Base-by-base conservation (phyloP, 35 echinoderm and acorn worm genomes). In the Diadema setosum region DNA sequence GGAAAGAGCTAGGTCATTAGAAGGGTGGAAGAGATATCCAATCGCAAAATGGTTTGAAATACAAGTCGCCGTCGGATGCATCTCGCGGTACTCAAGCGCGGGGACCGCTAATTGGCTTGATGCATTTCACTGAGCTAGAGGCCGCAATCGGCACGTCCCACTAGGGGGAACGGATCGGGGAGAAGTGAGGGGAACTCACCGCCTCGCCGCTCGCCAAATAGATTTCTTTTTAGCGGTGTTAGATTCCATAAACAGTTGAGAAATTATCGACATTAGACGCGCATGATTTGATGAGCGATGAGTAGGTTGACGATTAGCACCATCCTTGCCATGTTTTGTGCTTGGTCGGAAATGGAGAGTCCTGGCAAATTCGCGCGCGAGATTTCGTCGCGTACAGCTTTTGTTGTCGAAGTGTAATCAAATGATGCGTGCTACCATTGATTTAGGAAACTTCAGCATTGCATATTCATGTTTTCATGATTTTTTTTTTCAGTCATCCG, bases 181-280 rank as follows among this genome's bases (percentile, higher is more conserved):
- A 41, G 40, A 42, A 41, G 24, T 33, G 37, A 17, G 44, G 2
- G 44, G 44, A 17, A 78, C 18, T 78, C 73, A 78, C 7, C 73
- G 73, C 35, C 36, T 78, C 73, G 17, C 40, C 36, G 37, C 39
- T 78, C 44, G 3, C 73, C 35, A 78, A 78, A 78, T 78, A 78
- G 73, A 78, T 78, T 78, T 78, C 44, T 44, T 78, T 78, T 78
- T 41, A 78, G 73, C 37, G 73, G 73, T 36, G 73, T 78, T 44
- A 36, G 37, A 36, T 78, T 78, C 73, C 73, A 78, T 78, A 78
- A 78, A 78, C 73, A 78, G 27, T 78, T 78, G 73, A 78, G 37
- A 78, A 78, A 78, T 78, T 78, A 78, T 78, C 73, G 36, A 36
- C 73, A 78, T 78, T 78, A 78, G 73, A 16, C 40, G 73, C 40